Base-by-base conservation (phyloP, 2,888 invertebrate genomes). In the Pseudanteris insignis region DNA sequence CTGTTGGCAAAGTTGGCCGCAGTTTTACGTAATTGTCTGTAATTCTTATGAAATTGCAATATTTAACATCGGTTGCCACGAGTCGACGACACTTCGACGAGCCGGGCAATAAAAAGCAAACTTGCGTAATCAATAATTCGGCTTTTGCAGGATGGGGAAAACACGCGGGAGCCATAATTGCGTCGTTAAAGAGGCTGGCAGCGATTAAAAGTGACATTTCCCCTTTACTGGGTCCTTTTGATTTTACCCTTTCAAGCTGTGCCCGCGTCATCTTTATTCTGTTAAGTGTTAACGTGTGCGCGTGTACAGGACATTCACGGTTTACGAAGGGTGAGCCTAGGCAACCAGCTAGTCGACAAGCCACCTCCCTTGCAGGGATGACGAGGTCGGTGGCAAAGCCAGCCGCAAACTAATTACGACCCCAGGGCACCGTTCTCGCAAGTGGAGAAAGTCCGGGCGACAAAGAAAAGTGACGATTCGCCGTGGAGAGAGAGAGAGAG, bases 391-490 rank as follows among this genome's bases (percentile, higher is more conserved):
- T n/a, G n/a, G 47, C 44, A 44, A 48, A 63, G 55, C 53, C 54
- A 60, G 60, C 61, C 65, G 30, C 66, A 61, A 64, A 64, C 64
- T 66, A 64, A 66, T 66, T 66, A 63, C 66, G 60, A 57, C 64
- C 66, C 44, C 53, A 36, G 59, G 62, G 64, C 62, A 55, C 48
- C 59, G n/a, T n/a, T n/a, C n/a, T n/a, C n/a, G 51, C 48, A 28
- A 54, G 53, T 30, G 38, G 33, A 54, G 41, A 29, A 33, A 24
- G 44, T 43, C 41, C 37, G 30, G 30, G 11, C 28, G 33, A 18
- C 43, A 28, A 14, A 11, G 29, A 38, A 11, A 10, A 18, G 11
- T 2, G 15, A 10, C 10, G 15, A 26, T 13, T 8, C 9, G 34
- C 4, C 24, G 37, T 32, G 14, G 11, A 33, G 15, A 32, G 28